A percentile compares a stretch with the other conserved stretches of the same genome.
These are phyloP conservation scores for Microchrysa polita DNA, from an alignment of 2,888 invertebrate genomes.

Conservation along the genomic window DNA sequence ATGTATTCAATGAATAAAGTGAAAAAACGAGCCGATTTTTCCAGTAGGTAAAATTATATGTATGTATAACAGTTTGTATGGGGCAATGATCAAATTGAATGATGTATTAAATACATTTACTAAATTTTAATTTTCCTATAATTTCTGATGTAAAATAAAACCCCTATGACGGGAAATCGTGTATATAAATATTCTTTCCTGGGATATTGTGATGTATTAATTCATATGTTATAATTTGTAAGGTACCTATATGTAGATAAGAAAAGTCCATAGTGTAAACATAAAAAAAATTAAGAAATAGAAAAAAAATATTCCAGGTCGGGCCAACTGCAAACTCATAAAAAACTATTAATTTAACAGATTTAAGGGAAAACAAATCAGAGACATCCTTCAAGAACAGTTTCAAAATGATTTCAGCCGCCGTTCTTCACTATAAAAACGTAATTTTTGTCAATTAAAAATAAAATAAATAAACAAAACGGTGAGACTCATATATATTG, in stretches of 20 bases:
- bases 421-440: no score
- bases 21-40: neutral
- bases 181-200: neutral
- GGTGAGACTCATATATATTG: no score
- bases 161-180: neutral
- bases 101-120: neutral
- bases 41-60: neutral
- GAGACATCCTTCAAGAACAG: no score
- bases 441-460: no score
- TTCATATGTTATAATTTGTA: slow-evolving; percentile 7
- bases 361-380: neutral
- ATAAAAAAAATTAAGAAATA: no score
- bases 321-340: slow-evolving; percentile 10
- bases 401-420: no score
- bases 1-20: slow-evolving; percentile 8
- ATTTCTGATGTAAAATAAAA: neutral
- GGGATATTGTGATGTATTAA: slow-evolving; percentile 45
- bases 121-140: neutral
- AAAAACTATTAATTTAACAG: neutral
- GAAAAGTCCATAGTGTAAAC: no score
- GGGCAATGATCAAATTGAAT: no score
- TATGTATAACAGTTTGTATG: no score
- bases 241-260: no score
- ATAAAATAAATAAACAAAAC: no score
- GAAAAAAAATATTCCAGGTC: slow-evolving; percentile 7